A percentile compares a stretch with the other conserved stretches of the same genome.
These are phyloP conservation scores for Peromyscus nudipes DNA, from an alignment of 2,797 vertebrate species.

Conservation along the genomic window DNA sequence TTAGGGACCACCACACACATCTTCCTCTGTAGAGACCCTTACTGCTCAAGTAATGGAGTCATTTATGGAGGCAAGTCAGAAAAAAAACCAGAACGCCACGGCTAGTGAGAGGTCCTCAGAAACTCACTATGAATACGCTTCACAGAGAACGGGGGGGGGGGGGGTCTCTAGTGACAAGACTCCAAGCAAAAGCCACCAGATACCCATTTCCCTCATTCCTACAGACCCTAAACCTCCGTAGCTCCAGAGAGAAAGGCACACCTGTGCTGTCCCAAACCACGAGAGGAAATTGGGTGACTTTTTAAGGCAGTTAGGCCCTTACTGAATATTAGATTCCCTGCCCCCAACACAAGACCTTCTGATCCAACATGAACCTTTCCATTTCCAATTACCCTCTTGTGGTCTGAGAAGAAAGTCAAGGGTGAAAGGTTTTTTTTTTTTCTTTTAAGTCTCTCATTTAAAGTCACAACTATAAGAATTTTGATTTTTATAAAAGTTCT, in stretches of 20 bases:
- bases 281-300: neutral
- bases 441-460: conserved; percentile 23
- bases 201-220: neutral
- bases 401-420: conserved; percentile 67
- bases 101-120: conserved; percentile 3
- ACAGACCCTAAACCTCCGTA: neutral
- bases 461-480: conserved; percentile 46
- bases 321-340: conserved; percentile 48
- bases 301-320: conserved; percentile 62
- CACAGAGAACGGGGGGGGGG: neutral
- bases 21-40: conserved; percentile 69
- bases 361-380: conserved; percentile 63
- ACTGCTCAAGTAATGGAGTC: conserved; percentile 58
- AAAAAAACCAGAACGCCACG: conserved; percentile 15
- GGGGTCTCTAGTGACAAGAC: too few species aligned
- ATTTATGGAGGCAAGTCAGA: conserved; percentile 69
- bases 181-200: neutral
- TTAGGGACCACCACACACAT: conserved; percentile 56
- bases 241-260: neutral
- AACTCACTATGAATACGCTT: neutral
- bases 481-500: conserved; percentile 48
- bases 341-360: conserved; percentile 68
- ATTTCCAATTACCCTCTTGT: conserved; percentile 75
- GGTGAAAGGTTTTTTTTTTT: neutral
- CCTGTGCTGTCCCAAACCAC: neutral